A percentile compares a stretch with the other conserved stretches of the same genome.
Evolutionary conservation across 2,113 vertebrate genomes (phyloP).

Genomic region (Seriola dumerili): DNA sequence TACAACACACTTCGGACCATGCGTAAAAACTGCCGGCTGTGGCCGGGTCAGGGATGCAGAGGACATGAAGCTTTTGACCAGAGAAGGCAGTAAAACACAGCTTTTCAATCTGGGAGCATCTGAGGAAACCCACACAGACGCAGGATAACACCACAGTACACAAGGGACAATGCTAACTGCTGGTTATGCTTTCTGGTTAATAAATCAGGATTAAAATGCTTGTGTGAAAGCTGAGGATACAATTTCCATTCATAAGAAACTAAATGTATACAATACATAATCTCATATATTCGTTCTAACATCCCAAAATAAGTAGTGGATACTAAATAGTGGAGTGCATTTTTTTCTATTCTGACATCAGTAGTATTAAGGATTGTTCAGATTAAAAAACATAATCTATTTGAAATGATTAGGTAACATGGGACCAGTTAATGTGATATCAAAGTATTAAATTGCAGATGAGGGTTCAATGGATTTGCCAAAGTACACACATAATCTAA

Average conservation of each 20-base stretch:
- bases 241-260: background rate
- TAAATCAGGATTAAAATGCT: slow-evolving; percentile 8
- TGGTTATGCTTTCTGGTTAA: background rate
- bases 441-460: slow-evolving; percentile 3
- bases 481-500: background rate
- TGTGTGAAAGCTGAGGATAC: background rate
- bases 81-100: slow-evolving; percentile 15
- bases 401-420: background rate
- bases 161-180: background rate
- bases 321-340: no score
- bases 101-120: background rate
- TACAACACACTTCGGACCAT: background rate
- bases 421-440: background rate
- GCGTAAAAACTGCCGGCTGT: background rate
- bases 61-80: background rate
- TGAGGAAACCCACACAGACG: background rate
- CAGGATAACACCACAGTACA: background rate
- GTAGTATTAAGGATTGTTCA: background rate
- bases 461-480: background rate
- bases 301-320: no score
- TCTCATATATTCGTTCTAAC: background rate
- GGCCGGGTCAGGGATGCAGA: background rate
- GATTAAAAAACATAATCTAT: background rate
- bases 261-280: background rate
- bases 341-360: background rate